These are phyloP conservation scores for Diarsia mendica DNA, from an alignment of 2,888 invertebrate genomes.

Conservation along the genomic window DNA sequence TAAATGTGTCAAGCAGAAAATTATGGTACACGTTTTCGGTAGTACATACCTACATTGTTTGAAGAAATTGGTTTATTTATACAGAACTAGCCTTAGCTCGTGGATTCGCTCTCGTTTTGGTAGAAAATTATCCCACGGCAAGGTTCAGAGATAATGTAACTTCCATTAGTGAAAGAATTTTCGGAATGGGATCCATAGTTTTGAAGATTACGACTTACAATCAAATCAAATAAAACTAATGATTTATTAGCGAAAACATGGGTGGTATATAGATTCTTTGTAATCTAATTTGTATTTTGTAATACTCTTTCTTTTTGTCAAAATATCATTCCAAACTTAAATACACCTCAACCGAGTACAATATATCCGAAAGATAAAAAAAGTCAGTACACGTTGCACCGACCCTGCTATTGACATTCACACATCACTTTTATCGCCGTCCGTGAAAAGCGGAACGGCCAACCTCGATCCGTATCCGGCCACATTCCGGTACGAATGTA, in stretches of 20 bases:
- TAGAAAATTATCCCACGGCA: not conserved
- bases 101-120: not conserved
- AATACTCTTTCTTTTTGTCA: not conserved
- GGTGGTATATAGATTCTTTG: not conserved
- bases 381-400: slow-evolving; percentile 2
- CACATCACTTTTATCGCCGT: slow-evolving; percentile 48
- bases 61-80: too few species aligned
- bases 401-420: slow-evolving; percentile 50
- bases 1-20: slow-evolving; percentile 6
- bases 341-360: not conserved
- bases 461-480: slow-evolving; percentile 56
- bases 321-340: not conserved
- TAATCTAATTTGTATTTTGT: not conserved
- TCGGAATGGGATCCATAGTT: not conserved
- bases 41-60: not conserved
- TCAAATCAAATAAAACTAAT: not conserved
- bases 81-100: not conserved
- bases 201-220: not conserved
- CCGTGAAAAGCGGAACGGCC: slow-evolving; percentile 48
- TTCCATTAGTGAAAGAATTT: not conserved
- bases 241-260: not conserved
- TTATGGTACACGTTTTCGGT: not conserved
- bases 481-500: too few species aligned
- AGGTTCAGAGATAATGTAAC: not conserved
- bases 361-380: not conserved